These are phyloP conservation scores for Centrocercus urophasianus DNA, from an alignment of 2,113 vertebrate genomes.

Conservation along the genomic window DNA sequence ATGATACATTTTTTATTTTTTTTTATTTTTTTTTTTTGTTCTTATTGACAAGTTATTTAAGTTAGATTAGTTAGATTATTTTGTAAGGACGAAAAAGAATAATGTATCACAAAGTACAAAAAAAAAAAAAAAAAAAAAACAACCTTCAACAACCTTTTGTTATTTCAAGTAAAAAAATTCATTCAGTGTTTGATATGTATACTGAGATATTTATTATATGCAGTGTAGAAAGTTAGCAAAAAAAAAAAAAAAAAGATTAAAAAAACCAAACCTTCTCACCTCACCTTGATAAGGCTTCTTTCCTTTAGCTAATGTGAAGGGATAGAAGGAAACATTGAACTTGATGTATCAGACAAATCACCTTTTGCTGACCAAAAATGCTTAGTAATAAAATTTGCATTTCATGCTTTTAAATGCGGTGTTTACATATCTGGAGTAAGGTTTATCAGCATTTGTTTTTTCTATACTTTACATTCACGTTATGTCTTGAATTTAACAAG, in stretches of 20 bases:
- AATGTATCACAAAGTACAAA: neutral
- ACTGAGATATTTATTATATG: neutral
- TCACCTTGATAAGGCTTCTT: neutral
- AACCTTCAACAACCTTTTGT: neutral
- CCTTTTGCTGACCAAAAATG: constrained; percentile 22
- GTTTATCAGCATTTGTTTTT: constrained; percentile 46
- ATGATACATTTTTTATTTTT: neutral
- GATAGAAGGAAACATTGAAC: neutral
- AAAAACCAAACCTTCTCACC: neutral
- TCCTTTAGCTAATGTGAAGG: neutral
- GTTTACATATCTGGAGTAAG: constrained; percentile 5
- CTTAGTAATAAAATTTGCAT: constrained; percentile 36
- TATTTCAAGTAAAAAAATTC: neutral
- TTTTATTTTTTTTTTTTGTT: neutral
- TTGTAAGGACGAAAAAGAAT: neutral
- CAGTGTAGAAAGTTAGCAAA: neutral
- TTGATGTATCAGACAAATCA: constrained; percentile 17
- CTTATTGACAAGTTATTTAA: neutral
- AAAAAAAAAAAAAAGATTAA: neutral
- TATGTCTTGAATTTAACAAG: constrained; percentile 40
- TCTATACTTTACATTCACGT: neutral
- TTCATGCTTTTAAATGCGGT: constrained; percentile 13
- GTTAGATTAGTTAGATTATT: neutral
- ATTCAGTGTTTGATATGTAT: neutral
- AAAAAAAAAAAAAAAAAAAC: neutral